These are phyloP conservation scores for Sebastiscus tertius DNA, from an alignment of 2,797 vertebrate genomes.

Conservation along the genomic window DNA sequence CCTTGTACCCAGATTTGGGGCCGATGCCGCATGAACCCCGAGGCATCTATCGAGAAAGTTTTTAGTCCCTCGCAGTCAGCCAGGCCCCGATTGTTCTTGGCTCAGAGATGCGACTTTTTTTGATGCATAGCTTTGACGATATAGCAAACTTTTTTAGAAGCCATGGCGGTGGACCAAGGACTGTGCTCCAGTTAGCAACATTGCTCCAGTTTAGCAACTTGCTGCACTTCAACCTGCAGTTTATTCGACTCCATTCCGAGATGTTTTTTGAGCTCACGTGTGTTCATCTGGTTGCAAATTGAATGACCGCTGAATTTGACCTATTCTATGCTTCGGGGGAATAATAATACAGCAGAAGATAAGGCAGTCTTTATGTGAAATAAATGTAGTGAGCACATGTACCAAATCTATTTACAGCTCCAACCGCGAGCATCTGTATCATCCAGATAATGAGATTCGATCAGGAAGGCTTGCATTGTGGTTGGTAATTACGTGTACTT, in stretches of 20 bases:
- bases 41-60: conserved; percentile 29
- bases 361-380: background rate
- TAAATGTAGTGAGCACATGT: background rate
- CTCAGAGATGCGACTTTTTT: conserved; percentile 39
- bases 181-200: conserved; percentile 65
- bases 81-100: conserved; percentile 46
- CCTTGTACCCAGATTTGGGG: conserved; percentile 18
- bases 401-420: background rate
- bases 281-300: background rate
- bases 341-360: background rate
- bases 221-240: conserved; percentile 24
- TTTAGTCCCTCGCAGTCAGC: conserved; percentile 8
- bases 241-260: background rate
- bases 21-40: background rate
- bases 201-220: conserved; percentile 64
- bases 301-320: background rate
- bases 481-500: background rate
- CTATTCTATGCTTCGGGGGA: background rate
- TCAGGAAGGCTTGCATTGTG: background rate
- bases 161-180: conserved; percentile 46
- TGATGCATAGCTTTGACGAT: conserved; percentile 43
- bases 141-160: conserved; percentile 46
- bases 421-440: background rate
- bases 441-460: conserved; percentile 16
- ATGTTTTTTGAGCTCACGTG: background rate